Percentiles rank a stretch among this genome's conserved stretches.
These are phyloP conservation scores for Monopis laevigella DNA, from an alignment of 2,888 invertebrate genomes.

Conservation along the genomic window DNA sequence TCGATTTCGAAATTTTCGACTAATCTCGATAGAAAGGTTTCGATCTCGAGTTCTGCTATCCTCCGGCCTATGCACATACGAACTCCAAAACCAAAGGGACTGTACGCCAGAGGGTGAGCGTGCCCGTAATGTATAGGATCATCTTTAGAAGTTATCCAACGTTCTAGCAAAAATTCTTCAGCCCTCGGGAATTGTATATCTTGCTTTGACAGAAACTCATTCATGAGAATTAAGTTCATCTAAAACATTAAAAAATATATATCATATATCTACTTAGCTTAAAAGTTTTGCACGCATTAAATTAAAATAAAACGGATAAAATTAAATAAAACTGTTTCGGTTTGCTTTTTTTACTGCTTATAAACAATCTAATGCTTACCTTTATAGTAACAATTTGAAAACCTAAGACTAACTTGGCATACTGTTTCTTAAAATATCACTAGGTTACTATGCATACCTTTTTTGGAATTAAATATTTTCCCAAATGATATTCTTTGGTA, in stretches of 20 bases:
- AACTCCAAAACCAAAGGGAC: conserved; percentile 74
- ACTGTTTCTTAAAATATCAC: too few relatives aligned
- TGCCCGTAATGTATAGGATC: conserved; percentile 46
- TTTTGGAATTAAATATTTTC: conserved; percentile 63
- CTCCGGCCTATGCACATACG: conserved; percentile 73
- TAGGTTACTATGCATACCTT: too few relatives aligned
- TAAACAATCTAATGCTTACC: too few relatives aligned
- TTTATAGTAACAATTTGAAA: too few relatives aligned
- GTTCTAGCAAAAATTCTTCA: conserved; percentile 69
- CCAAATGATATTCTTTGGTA: conserved; percentile 50
- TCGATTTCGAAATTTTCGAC: conserved; percentile 31
- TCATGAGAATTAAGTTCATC: conserved; percentile 2
- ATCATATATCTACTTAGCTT: too few relatives aligned
- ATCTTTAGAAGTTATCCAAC: conserved; percentile 69
- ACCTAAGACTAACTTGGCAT: too few relatives aligned
- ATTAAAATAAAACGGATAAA: too few relatives aligned
- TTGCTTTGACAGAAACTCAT: conserved; percentile 8
- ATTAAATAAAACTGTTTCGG: too few relatives aligned
- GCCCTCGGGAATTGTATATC: conserved; percentile 30
- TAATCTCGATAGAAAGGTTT: conserved; percentile 38
- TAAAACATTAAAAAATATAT: background rate
- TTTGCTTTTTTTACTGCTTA: too few relatives aligned
- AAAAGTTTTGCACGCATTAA: too few relatives aligned
- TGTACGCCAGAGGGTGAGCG: conserved; percentile 68
- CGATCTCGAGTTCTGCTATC: conserved; percentile 69